These are phyloP conservation scores for Epiblema foenella DNA, from an alignment of 2,888 invertebrate species.

Conservation along the genomic window DNA sequence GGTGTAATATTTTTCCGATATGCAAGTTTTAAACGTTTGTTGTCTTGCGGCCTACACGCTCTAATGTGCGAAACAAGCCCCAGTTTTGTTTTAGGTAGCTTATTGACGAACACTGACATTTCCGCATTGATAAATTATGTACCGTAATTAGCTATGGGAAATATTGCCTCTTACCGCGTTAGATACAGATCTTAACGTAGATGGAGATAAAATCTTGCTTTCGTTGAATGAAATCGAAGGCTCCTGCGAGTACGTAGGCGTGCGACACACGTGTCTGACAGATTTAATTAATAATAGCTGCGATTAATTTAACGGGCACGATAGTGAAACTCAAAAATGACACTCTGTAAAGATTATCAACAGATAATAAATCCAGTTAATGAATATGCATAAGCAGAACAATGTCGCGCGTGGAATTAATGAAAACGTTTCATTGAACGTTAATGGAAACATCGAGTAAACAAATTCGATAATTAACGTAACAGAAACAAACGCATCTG, in stretches of 20 bases:
- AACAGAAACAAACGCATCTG: slow-evolving; percentile 76
- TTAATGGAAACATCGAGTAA: slow-evolving; percentile 62
- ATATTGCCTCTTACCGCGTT: slow-evolving; percentile 39
- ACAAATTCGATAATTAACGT: slow-evolving; percentile 75
- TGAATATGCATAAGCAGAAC: slow-evolving; percentile 42
- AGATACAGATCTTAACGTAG: slow-evolving; percentile 57
- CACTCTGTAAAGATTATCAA: slow-evolving; percentile 58
- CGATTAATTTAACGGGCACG: slow-evolving; percentile 57
- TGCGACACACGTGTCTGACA: slow-evolving; percentile 49
- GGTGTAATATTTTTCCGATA: background rate
- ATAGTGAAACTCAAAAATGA: slow-evolving; percentile 54
- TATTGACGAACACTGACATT: slow-evolving; percentile 26
- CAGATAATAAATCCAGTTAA: slow-evolving; percentile 46
- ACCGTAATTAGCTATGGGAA: slow-evolving; percentile 40
- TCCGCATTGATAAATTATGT: slow-evolving; percentile 31
- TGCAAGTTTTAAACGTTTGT: background rate
- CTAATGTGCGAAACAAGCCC: background rate
- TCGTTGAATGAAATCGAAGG: slow-evolving; percentile 64
- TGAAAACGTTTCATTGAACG: slow-evolving; percentile 58
- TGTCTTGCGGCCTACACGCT: slow-evolving; percentile 1
- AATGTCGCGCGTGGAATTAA: slow-evolving; percentile 43
- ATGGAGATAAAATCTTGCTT: slow-evolving; percentile 62
- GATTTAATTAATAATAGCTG: slow-evolving; percentile 54
- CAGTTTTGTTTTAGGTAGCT: slow-evolving; percentile 24
- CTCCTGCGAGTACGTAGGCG: slow-evolving; percentile 56